phyloP scores from a whole-genome alignment of 1,140 invertebrate genomes.

The Drosophila leontia region DNA sequence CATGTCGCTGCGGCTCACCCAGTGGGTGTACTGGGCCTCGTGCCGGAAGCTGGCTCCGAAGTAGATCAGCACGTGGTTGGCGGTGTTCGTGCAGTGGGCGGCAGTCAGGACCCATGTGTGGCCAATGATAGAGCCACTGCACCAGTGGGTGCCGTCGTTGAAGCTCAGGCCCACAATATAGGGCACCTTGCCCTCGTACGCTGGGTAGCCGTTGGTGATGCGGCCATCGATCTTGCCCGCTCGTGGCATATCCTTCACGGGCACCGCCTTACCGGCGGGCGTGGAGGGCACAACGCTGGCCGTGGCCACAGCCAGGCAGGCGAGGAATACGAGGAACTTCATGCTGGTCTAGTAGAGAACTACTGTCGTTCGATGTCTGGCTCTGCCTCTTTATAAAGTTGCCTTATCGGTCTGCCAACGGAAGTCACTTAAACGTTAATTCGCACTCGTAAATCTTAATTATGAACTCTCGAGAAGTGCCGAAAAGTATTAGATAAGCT shows the following conservation, averaged over 20 bases:
- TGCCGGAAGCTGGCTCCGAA: constrained; percentile 39
- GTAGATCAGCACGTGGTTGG: constrained; percentile 45
- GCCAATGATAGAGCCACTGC: constrained; percentile 35
- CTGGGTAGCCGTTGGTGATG: constrained; percentile 38
- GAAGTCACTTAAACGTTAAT: constrained; percentile 7
- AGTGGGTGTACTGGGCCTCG: constrained; percentile 40
- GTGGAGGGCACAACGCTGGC: constrained; percentile 18
- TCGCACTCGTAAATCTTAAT: constrained; percentile 9
- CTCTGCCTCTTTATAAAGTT: constrained; percentile 2
- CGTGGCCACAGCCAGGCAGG: constrained; percentile 23
- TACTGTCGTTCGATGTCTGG: background rate
- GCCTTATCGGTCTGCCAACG: constrained; percentile 10
- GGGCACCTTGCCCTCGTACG: constrained; percentile 40
- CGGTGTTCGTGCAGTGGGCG: constrained; percentile 25
- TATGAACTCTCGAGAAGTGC: background rate
- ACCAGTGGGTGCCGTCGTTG: constrained; percentile 34
- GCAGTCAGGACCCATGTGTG: constrained; percentile 37
- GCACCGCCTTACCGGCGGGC: constrained; percentile 7
- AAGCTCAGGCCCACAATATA: constrained; percentile 40
- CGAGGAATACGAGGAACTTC: constrained; percentile 33
- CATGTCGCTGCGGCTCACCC: constrained; percentile 46
- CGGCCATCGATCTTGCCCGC: constrained; percentile 22
- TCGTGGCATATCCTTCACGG: constrained; percentile 35
- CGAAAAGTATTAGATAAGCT: constrained; percentile 7
- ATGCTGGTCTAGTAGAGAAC: constrained; percentile 9